These are phyloP conservation scores for Hippoglossus hippoglossus DNA, from an alignment of 2,797 vertebrate species.

Conservation along the genomic window DNA sequence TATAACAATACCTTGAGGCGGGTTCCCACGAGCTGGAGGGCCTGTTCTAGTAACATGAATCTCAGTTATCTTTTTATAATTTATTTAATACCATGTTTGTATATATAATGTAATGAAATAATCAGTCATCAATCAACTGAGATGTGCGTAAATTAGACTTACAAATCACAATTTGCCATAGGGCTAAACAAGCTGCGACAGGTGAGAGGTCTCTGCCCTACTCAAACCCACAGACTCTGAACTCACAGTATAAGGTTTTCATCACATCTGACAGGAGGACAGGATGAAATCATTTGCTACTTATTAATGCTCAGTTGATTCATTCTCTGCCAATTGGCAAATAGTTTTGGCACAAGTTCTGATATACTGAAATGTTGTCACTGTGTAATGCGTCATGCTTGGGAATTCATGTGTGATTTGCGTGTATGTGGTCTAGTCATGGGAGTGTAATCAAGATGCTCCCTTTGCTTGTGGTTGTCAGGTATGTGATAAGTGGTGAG, in stretches of 20 bases:
- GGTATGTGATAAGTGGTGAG: slow-evolving; percentile 41
- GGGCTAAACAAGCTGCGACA: no score
- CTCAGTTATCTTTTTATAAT: no score
- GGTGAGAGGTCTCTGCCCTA: no score
- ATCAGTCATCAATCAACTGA: no score
- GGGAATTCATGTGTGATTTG: slow-evolving; percentile 7
- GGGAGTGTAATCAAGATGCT: slow-evolving; percentile 27
- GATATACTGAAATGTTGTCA: neutral
- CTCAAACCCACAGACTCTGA: no score
- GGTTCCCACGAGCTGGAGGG: no score
- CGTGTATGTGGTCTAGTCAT: slow-evolving; percentile 24
- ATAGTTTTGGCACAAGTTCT: neutral
- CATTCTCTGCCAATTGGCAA: neutral
- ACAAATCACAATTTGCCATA: no score
- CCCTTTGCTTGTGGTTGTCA: slow-evolving; percentile 65
- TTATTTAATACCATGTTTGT: neutral
- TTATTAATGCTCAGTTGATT: neutral
- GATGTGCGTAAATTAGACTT: no score
- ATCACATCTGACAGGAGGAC: neutral
- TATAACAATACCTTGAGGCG: no score
- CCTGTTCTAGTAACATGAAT: no score
- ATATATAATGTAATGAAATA: no score
- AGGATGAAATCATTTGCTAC: neutral
- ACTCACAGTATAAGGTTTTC: no score
- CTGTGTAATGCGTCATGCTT: neutral